These are phyloP conservation scores for Lycopodina hypogea DNA, from an alignment of 37 sponge, comb jelly and placozoan species.

Conservation along the genomic window DNA sequence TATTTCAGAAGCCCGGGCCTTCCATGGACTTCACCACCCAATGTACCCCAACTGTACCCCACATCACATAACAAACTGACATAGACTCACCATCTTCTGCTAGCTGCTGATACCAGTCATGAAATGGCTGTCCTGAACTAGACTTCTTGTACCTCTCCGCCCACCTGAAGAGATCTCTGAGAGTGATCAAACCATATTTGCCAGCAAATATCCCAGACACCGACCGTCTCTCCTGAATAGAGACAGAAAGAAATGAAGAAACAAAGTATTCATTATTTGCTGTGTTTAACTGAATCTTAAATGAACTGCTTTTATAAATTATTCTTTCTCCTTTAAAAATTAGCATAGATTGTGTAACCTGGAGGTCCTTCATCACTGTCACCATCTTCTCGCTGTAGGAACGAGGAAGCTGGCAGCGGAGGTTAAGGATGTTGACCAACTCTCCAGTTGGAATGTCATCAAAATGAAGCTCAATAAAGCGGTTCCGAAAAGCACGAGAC, in stretches of 20 bases:
- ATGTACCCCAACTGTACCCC: too few relatives aligned
- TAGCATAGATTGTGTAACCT: slow-evolving; percentile 23
- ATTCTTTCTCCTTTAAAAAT: background rate
- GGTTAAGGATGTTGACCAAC: slow-evolving; percentile 78
- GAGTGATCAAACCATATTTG: slow-evolving; percentile 93
- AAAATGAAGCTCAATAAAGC: slow-evolving; percentile 97
- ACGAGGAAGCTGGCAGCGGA: slow-evolving; percentile 71
- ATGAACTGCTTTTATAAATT: background rate
- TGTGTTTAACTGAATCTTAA: background rate
- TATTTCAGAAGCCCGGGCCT: too few relatives aligned
- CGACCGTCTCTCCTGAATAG: slow-evolving; percentile 53
- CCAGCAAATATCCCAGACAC: slow-evolving; percentile 93
- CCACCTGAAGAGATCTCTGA: slow-evolving; percentile 97
- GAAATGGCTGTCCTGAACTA: slow-evolving; percentile 14
- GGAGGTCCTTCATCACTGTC: slow-evolving; percentile 89
- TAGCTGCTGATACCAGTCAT: slow-evolving; percentile 97
- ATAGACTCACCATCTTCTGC: slow-evolving; percentile 89
- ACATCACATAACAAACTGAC: background rate
- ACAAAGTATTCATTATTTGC: background rate
- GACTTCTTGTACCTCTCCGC: slow-evolving; percentile 86
- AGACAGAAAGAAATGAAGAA: too few relatives aligned
- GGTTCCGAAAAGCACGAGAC: slow-evolving; percentile 94
- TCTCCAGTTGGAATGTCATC: slow-evolving; percentile 90
- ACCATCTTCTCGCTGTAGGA: slow-evolving; percentile 92
- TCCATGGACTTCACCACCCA: too few relatives aligned